Conservation (phyloP, 2,797 vertebrate genomes). For the Lagorchestes hirsutus region DNA sequence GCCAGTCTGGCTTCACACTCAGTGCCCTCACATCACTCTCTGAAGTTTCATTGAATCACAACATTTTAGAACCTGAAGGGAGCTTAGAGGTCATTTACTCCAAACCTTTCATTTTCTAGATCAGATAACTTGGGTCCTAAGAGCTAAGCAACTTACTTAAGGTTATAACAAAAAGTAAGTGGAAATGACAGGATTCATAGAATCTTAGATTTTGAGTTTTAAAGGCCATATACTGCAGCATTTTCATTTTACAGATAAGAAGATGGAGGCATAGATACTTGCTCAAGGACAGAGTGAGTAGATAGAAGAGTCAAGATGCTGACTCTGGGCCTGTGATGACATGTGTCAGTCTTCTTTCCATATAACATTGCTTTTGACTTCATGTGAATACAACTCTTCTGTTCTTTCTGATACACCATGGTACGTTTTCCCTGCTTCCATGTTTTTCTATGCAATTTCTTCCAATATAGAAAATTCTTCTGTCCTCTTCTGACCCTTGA, state of each 20-base stretch:
- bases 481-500: background rate
- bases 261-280: background rate
- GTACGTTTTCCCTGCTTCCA: background rate
- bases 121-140: slow-evolving; percentile 8
- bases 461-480: background rate
- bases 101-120: slow-evolving; percentile 26
- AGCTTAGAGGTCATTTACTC: background rate
- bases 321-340: background rate
- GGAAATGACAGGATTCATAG: background rate
- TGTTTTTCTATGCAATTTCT: background rate
- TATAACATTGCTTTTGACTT: background rate
- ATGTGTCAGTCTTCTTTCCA: background rate
- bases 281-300: background rate
- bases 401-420: background rate
- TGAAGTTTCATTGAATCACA: slow-evolving; percentile 2
- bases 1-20: background rate
- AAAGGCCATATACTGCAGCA: background rate
- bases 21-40: background rate
- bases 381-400: background rate
- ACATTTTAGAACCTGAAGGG: background rate
- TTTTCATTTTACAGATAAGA: background rate
- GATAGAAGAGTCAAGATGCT: background rate
- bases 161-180: background rate
- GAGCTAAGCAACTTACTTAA: background rate
- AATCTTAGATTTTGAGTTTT: background rate